These are phyloP conservation scores for Toxotes lorentzi DNA, from an alignment of 2,797 vertebrate genomes.

Conservation along the genomic window DNA sequence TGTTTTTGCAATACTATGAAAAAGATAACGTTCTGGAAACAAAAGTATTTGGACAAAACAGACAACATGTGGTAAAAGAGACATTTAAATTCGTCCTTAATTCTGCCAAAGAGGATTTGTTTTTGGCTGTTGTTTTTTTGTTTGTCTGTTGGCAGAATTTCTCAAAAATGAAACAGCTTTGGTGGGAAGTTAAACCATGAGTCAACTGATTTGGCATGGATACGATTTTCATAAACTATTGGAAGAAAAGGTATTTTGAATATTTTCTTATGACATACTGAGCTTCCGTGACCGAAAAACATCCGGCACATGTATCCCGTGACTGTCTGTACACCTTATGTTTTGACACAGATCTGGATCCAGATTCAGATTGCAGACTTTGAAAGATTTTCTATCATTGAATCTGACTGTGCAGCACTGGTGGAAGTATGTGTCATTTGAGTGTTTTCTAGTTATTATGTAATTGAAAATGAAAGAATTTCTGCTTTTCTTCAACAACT, in stretches of 20 bases:
- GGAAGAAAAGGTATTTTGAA: too few relatives aligned
- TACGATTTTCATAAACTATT: too few relatives aligned
- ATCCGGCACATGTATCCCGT: too few relatives aligned
- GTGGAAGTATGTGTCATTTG: not conserved
- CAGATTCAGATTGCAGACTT: not conserved
- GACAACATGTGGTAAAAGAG: not conserved
- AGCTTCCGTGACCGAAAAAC: too few relatives aligned
- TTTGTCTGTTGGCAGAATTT: not conserved
- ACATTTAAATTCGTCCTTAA: not conserved
- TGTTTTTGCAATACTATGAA: not conserved
- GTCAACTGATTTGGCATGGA: not conserved
- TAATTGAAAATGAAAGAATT: not conserved
- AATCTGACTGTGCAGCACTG: not conserved
- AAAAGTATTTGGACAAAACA: not conserved
- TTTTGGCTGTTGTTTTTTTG: not conserved
- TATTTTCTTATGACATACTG: not conserved
- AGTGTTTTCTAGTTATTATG: conserved; percentile 4
- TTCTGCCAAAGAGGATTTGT: not conserved
- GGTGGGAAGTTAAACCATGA: not conserved
- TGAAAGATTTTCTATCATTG: not conserved
- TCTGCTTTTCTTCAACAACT: not conserved
- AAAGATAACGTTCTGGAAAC: not conserved
- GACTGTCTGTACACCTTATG: not conserved
- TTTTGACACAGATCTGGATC: not conserved
- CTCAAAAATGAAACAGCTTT: not conserved